Conservation (phyloP, 2,113 vertebrate genomes). For the Actinemys pallida region DNA sequence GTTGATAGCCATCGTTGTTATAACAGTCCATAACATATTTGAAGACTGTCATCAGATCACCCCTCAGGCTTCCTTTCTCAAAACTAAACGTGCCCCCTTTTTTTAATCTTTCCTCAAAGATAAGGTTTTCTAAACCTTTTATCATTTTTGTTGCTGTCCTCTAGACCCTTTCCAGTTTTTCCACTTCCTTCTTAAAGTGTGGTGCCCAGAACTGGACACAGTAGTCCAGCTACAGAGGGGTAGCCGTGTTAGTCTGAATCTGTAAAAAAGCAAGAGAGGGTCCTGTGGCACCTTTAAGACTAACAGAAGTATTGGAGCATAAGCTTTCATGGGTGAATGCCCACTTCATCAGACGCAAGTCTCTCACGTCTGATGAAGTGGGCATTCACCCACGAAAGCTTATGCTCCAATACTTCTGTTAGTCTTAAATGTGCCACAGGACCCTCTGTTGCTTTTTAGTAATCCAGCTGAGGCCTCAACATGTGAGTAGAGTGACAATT, state of each 20-base stretch:
- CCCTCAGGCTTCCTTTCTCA: background rate
- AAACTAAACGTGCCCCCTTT: background rate
- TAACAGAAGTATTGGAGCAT: too few species aligned
- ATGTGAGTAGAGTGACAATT: background rate
- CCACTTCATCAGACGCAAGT: too few species aligned
- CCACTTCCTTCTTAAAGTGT: background rate
- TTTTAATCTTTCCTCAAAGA: background rate
- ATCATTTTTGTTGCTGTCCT: background rate
- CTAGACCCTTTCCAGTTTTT: background rate
- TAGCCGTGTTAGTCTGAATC: too few species aligned
- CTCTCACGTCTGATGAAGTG: too few species aligned
- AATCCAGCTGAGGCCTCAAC: background rate
- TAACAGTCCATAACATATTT: background rate
- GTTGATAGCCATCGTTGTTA: background rate
- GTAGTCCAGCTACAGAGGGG: background rate
- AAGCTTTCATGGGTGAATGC: too few species aligned
- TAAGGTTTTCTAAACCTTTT: background rate
- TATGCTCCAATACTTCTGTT: too few species aligned
- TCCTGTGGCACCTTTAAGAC: too few species aligned
- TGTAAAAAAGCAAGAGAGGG: too few species aligned
- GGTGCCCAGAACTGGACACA: background rate
- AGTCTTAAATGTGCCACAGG: too few species aligned
- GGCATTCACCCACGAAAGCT: too few species aligned
- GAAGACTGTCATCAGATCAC: background rate
- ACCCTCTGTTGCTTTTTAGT: background rate